Evolutionary conservation across 2,797 vertebrate genomes (phyloP), one percentile per base, ranked within the genome.

Genomic region (Delichon dasypus): DNA sequence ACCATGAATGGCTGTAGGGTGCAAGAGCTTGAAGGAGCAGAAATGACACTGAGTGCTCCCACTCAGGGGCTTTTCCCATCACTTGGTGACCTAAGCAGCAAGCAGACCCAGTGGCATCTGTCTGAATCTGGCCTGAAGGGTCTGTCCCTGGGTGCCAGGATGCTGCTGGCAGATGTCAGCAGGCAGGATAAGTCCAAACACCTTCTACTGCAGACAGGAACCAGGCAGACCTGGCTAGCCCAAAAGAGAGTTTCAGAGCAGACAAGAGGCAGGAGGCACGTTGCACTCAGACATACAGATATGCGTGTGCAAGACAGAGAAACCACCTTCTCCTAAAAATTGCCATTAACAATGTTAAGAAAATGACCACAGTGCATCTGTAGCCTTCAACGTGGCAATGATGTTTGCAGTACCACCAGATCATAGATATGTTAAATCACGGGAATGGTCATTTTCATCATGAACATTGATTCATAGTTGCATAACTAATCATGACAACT

Each of bases 401-500:
- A 76, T 54, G 27, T 30, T 97, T 96, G 76, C 72, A 88, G 60
- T 47, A 54, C 65, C 68, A 88, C 83, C 97, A 89, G 97, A 98
- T 90, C 84, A 85, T 13, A 97, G 84, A 72, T 80, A 95, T 20
- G 83, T 93, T 80, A 92, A 94, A 67, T 66, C 92, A 88, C 11
- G n/a, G 78, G 96, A 96, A 50, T 96, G 95, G 95, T 94, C 95
- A 95, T 96, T 97, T 98, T 97, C 96, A 93, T 87, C 88, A 81
- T 96, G 90, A 98, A 96, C 94, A 85, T 97, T 97, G 97, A 98
- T 98, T 98, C 97, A 97, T 96, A 97, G 95, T 94, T 96, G 95
- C 96, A 97, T 98, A 98, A 98, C 96, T 97, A 97, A 98, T 98
- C 93, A 93, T 97, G 97, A 98, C 97, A 98, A 97, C 97, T 97